Evolutionary conservation across 2,113 vertebrate genomes (phyloP).

Genomic region (Eira barbara): DNA sequence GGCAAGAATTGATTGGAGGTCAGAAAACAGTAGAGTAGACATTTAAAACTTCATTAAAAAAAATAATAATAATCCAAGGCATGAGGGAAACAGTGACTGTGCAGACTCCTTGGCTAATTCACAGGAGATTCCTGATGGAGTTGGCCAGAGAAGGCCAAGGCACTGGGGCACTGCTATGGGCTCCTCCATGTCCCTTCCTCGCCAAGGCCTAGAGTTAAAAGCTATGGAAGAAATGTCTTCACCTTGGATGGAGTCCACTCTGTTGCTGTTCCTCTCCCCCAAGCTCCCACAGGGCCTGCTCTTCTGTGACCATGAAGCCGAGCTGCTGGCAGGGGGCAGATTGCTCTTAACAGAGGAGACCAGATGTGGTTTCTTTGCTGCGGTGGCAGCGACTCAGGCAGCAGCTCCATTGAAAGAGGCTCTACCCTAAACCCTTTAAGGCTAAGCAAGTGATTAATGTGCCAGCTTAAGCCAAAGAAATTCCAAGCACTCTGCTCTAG

Average conservation of each 20-base stretch:
- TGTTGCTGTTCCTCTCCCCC: background rate
- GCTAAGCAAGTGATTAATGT: constrained; percentile 23
- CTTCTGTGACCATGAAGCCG: background rate
- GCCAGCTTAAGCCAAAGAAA: background rate
- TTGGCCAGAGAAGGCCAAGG: background rate
- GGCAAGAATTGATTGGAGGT: background rate
- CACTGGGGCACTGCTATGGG: accelerated
- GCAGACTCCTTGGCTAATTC: background rate
- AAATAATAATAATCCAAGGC: background rate
- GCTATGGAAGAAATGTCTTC: background rate
- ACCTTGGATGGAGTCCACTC: background rate
- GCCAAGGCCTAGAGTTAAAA: background rate
- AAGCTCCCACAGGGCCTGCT: background rate
- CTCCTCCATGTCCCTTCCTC: background rate
- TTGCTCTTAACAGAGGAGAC: constrained; percentile 7
- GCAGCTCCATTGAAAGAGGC: background rate
- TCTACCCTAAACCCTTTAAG: background rate
- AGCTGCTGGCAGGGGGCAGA: background rate
- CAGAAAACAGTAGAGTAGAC: background rate
- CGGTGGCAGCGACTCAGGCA: background rate
- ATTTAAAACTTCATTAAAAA: background rate
- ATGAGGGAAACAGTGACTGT: background rate
- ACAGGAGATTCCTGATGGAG: background rate
- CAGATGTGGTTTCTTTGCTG: background rate
- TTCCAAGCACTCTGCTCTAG: background rate